phyloP scores from a whole-genome alignment of 2,797 vertebrate species.

The Chelidonichthys spinosus region DNA sequence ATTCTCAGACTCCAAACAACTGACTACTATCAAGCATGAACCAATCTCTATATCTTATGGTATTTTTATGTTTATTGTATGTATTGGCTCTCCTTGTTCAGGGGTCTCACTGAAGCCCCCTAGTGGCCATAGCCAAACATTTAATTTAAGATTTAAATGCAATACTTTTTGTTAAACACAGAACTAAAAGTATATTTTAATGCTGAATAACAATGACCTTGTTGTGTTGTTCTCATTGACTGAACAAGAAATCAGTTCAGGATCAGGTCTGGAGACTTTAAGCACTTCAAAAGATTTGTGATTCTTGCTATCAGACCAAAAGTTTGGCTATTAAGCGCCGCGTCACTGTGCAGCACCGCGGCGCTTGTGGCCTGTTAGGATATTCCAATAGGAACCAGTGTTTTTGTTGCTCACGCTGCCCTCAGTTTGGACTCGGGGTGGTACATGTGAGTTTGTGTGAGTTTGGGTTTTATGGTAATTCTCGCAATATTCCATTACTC shows the following conservation, averaged over 20 bases:
- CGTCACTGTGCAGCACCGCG: too few species aligned
- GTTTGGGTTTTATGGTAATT: not conserved
- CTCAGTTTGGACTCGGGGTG: too few species aligned
- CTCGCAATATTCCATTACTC: not conserved
- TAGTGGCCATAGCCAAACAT: not conserved
- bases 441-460: not conserved
- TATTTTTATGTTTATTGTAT: too few species aligned
- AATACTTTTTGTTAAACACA: too few species aligned
- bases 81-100: not conserved
- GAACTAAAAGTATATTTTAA: not conserved
- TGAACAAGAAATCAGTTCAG: not conserved
- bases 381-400: not conserved
- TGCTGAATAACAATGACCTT: not conserved
- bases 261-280: too few species aligned
- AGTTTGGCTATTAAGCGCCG: too few species aligned
- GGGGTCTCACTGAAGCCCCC: not conserved
- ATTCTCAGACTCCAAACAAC: not conserved
- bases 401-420: too few species aligned
- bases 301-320: too few species aligned
- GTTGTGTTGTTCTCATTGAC: not conserved
- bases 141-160: too few species aligned
- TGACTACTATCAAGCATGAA: not conserved
- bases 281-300: too few species aligned
- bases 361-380: not conserved
- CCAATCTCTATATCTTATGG: not conserved